These are phyloP conservation scores for Saccostrea echinata DNA, from an alignment of 1,140 invertebrate species.

Conservation along the genomic window DNA sequence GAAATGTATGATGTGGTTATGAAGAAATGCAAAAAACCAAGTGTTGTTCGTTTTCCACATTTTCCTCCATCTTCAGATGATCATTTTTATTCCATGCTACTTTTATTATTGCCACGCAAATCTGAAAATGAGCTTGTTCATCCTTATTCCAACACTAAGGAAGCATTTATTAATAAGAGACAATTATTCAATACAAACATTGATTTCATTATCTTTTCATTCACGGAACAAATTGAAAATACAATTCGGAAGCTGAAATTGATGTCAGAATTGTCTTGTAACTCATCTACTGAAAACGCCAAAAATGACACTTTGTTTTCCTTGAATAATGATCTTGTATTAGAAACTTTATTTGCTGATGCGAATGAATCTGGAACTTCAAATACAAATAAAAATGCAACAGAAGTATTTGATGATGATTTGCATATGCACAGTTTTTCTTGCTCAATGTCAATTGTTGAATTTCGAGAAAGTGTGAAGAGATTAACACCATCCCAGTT, in stretches of 20 bases:
- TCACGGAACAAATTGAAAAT: slow-evolving; percentile 55
- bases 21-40: slow-evolving; percentile 42
- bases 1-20: slow-evolving; percentile 35
- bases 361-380: neutral
- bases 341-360: too few species aligned
- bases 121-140: slow-evolving; percentile 42
- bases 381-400: too few species aligned
- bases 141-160: slow-evolving; percentile 1
- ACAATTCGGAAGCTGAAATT: slow-evolving; percentile 42
- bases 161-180: slow-evolving; percentile 52
- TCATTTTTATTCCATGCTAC: slow-evolving; percentile 59
- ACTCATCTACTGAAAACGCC: too few species aligned
- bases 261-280: neutral
- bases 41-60: slow-evolving; percentile 52
- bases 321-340: too few species aligned
- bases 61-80: slow-evolving; percentile 57
- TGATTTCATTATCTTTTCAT: slow-evolving; percentile 35
- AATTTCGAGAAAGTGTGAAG: slow-evolving; percentile 30
- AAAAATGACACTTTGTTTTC: neutral
- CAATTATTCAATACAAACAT: slow-evolving; percentile 42
- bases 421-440: slow-evolving; percentile 27
- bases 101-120: slow-evolving; percentile 54
- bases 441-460: slow-evolving; percentile 46
- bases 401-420: too few species aligned
- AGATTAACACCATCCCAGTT: slow-evolving; percentile 23